A percentile compares a stretch with the other conserved stretches of the same genome.
Conservation (phyloP, 2,797 vertebrate species). For the Gobio occitaniae region DNA sequence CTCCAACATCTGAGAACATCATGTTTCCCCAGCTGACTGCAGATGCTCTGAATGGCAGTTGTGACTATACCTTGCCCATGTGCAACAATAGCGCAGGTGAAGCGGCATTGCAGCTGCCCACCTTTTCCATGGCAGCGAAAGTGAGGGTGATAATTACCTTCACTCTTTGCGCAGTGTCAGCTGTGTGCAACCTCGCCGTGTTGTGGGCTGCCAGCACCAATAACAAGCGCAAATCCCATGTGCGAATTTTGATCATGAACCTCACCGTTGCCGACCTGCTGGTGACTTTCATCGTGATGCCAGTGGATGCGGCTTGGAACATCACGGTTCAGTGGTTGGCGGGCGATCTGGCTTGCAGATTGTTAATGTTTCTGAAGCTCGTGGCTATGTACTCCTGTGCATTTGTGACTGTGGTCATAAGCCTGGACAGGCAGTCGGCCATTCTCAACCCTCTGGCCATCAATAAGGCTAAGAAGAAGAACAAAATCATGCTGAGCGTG, state of each 20-base stretch:
- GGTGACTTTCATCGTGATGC: constrained; percentile 86
- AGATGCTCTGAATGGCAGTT: constrained; percentile 69
- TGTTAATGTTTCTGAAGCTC: constrained; percentile 85
- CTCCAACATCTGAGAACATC: constrained; percentile 21
- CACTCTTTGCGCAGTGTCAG: constrained; percentile 77
- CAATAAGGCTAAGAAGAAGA: constrained; percentile 81
- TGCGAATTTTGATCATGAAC: constrained; percentile 82
- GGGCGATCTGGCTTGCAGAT: constrained; percentile 78
- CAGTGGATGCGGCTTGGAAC: constrained; percentile 85
- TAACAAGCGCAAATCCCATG: constrained; percentile 81
- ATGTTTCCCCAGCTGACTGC: constrained; percentile 75
- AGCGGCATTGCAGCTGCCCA: constrained; percentile 78
- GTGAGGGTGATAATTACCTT: constrained; percentile 83
- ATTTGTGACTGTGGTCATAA: constrained; percentile 84
- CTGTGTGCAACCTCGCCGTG: constrained; percentile 79
- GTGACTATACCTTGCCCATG: constrained; percentile 51
- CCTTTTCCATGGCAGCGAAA: constrained; percentile 83
- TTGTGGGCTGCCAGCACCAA: constrained; percentile 78
- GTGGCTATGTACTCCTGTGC: constrained; percentile 85
- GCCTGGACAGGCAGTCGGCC: constrained; percentile 83
- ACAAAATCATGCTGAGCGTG: constrained; percentile 81
- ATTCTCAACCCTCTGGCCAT: constrained; percentile 84
- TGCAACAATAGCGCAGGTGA: constrained; percentile 68
- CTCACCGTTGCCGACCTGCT: constrained; percentile 82
- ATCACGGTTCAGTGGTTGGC: constrained; percentile 86